Evolutionary conservation across 2,797 vertebrate genomes (phyloP), one percentile per base, ranked within the genome.

Genomic region (Lacerta viridis): DNA sequence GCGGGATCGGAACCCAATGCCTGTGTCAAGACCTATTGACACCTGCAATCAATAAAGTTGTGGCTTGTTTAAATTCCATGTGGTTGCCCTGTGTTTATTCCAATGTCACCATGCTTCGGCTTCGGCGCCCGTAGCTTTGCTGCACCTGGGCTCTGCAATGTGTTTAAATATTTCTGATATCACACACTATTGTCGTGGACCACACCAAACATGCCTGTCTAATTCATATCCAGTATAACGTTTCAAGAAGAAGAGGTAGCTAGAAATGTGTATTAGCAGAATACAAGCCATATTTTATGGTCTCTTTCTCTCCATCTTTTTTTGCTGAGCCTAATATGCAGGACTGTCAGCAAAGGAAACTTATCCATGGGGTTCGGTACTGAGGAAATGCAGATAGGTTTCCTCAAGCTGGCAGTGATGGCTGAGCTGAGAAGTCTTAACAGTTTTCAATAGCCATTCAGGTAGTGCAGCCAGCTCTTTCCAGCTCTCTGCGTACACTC

Each of bases 401-500:
- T 81, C 87, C 64, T 27, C 89, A 59, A 86, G 66, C 88, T 64
- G 81, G 1, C 82, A 50, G 79, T 64, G 91, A 84, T 76, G 84
- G 90, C 87, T 84, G 85, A 89, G 1, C 68, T 86, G 86, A 83
- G 84, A 89, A 76, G 46, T 83, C 71, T 92, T 85, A 89, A 55
- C 64, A 89, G 74, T 87, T 87, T 86, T 92, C 91, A 72, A 75
- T 7, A 93, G 90, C 88, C 93, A 15, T 85, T 91, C 79, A 92
- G 86, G 92, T 94, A 88, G 87, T 36, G 88, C 88, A 89, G 75
- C 72, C 46, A 88, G 87, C 77, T 93, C 85, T 89, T 29, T 27
- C 23, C 68, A n/a, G 68, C 68, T 27, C 25, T 55, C 50, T 3
- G 27, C 4, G 3, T 71, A 3, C 27, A 71, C n/a, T n/a, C 92